Evolutionary conservation across 2,888 invertebrate genomes (phyloP), one percentile per base, ranked within the genome.

Genomic region (Hofmannophila pseudospretella): DNA sequence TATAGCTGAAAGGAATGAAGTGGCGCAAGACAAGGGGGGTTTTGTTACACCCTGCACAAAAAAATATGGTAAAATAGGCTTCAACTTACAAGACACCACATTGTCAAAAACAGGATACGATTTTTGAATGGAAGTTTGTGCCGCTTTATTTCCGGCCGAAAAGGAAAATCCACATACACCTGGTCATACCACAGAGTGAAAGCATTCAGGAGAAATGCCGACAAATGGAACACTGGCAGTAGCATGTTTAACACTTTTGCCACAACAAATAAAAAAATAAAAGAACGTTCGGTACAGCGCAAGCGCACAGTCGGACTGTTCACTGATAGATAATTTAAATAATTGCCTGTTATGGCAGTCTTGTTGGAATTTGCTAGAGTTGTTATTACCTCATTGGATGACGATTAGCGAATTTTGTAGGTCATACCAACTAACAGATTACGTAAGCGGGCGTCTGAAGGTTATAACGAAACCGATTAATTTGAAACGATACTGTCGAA

Each of bases 121-220:
- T 66, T 74, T 38, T 73, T 76, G 0, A 73, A 48, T 0, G 77
- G 76, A 10, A 37, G 4, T 4, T 41, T 25, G 35, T 78, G 52
- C 5, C 45, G 36, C 8, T 47, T 61, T 12, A 72, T 46, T 2
- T 60, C 58, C 31, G 67, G 57, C 1, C 70, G 62, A 7, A 68
- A 64, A 0, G 77, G 74, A 1, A 81, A 20, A 0, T 75, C 64
- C 35, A 82, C 52, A 45, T 73, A 76, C 7, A 39, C 52, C 38
- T 80, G 70, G 38, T 82, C 82, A 39, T 76, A 79, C 64, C 71
- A 75, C 41, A 81, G 32, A 1, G 74, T 41, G 36, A 47, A 80
- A 0, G 49, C 36, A 47, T 81, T 67, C 1, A 78, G 36, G 4
- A 50, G 35, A 1, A 63, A 49, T 1, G 70, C 71, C 0, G 54